phyloP scores from a whole-genome alignment of 1,140 invertebrate species.

The Drosophila pseudoananassae region DNA sequence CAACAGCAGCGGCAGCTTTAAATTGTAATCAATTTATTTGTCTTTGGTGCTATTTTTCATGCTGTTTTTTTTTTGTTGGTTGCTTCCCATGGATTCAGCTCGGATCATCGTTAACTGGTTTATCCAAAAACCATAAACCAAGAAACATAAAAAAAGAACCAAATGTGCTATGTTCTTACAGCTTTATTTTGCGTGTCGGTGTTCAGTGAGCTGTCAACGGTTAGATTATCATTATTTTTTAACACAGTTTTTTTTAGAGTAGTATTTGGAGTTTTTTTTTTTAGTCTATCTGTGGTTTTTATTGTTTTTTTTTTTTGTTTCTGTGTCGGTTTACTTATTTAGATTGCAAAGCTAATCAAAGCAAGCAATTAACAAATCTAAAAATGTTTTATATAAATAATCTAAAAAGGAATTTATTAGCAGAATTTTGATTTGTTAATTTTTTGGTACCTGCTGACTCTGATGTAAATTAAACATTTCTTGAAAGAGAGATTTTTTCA shows the following conservation, averaged over 20 bases:
- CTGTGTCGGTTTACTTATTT: slow-evolving; percentile 38
- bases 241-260: slow-evolving; percentile 8
- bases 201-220: slow-evolving; percentile 62
- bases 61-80: slow-evolving; percentile 28
- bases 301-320: slow-evolving; percentile 28
- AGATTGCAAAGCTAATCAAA: slow-evolving; percentile 44
- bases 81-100: slow-evolving; percentile 51
- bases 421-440: slow-evolving; percentile 16
- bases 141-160: slow-evolving; percentile 7
- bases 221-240: slow-evolving; percentile 47
- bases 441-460: slow-evolving; percentile 8
- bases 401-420: slow-evolving; percentile 16
- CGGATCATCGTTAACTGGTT: slow-evolving; percentile 64
- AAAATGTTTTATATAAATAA: slow-evolving; percentile 42
- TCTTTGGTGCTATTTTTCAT: slow-evolving; percentile 17
- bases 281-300: slow-evolving; percentile 6
- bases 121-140: slow-evolving; percentile 38
- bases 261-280: slow-evolving; percentile 9
- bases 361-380: slow-evolving; percentile 42
- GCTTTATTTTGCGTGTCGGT: slow-evolving; percentile 47
- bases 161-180: slow-evolving; percentile 44
- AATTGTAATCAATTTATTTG: slow-evolving; percentile 72
- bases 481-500: not conserved
- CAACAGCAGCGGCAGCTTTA: slow-evolving; percentile 43
- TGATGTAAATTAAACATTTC: slow-evolving; percentile 1